Conservation (phyloP, 2,888 invertebrate genomes). For the Callosobruchus maculatus region DNA sequence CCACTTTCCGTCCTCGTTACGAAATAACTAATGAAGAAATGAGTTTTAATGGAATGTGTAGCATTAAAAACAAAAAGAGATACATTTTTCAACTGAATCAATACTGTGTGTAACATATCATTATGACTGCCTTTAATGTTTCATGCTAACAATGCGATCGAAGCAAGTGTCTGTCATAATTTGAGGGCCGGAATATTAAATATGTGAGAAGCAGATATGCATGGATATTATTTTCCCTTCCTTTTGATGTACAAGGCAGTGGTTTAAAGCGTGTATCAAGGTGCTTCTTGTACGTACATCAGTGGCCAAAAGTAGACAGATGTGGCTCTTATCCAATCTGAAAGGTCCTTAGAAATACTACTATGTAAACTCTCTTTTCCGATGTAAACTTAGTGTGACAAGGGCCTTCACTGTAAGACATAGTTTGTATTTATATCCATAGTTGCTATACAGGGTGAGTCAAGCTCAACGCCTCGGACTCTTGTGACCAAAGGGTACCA, state of each 20-base stretch:
- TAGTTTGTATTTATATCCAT: too few species aligned
- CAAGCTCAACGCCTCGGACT: too few species aligned
- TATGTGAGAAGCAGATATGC: not conserved
- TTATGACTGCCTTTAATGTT: not conserved
- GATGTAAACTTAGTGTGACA: too few species aligned
- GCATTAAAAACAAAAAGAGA: not conserved
- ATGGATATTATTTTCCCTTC: not conserved
- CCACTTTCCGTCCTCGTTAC: not conserved
- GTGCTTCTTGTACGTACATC: too few species aligned
- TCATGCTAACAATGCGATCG: not conserved
- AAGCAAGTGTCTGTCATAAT: not conserved
- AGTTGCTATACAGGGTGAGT: too few species aligned
- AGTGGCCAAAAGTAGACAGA: too few species aligned
- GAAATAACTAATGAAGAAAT: not conserved
- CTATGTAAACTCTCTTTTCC: too few species aligned
- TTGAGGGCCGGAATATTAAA: not conserved
- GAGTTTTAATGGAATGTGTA: not conserved
- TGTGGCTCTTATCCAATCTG: too few species aligned
- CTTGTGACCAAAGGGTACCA: too few species aligned
- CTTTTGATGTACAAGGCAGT: not conserved
- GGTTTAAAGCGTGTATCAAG: too few species aligned
- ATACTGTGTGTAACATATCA: not conserved
- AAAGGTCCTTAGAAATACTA: too few species aligned
- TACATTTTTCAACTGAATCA: not conserved
- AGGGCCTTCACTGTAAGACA: too few species aligned